A percentile compares a stretch with the other conserved stretches of the same genome.
phyloP scores from a whole-genome alignment of 2,113 vertebrate species.

The Charadrius vociferus region DNA sequence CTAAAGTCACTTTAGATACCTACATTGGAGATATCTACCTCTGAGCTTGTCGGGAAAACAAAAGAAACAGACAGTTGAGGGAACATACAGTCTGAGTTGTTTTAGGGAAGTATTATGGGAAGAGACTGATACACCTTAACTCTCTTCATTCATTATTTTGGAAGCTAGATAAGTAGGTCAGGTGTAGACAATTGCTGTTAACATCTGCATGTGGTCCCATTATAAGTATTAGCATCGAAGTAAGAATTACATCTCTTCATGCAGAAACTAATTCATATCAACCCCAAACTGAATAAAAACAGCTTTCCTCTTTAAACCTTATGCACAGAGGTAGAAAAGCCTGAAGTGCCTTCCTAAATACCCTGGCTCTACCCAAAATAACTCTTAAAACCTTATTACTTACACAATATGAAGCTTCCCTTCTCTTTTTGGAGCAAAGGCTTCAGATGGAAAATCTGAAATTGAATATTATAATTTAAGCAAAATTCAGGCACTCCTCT shows the following conservation, averaged over 20 bases:
- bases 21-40: neutral
- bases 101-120: neutral
- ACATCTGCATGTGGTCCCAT: neutral
- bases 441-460: conserved; percentile 15
- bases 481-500: conserved; percentile 16
- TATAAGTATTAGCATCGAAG: neutral
- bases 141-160: neutral
- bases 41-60: neutral
- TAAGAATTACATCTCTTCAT: neutral
- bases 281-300: neutral
- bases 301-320: neutral
- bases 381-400: neutral
- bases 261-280: neutral
- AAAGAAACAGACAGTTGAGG: neutral
- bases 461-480: neutral
- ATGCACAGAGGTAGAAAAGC: neutral
- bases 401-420: neutral
- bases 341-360: neutral
- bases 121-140: neutral
- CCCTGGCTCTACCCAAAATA: neutral
- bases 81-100: neutral
- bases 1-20: neutral
- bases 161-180: neutral
- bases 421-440: neutral
- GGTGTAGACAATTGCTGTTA: neutral